Conservation (phyloP, 2,888 invertebrate genomes). For the Acanthacorydalis orientalis region DNA sequence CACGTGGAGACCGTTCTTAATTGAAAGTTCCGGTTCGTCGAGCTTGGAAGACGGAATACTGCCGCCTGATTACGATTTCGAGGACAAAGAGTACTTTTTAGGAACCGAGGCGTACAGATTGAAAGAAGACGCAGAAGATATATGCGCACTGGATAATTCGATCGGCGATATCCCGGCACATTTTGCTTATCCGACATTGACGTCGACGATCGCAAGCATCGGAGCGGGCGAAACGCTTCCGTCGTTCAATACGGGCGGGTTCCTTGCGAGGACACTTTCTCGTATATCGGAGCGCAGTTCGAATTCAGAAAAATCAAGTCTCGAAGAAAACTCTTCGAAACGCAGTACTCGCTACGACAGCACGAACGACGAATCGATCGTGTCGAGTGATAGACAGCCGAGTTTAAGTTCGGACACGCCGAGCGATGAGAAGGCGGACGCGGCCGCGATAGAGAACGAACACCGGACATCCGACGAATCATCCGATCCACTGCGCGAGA, state of each 20-base stretch:
- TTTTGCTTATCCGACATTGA: constrained; percentile 50
- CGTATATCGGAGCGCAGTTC: constrained; percentile 79
- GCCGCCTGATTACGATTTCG: constrained; percentile 50
- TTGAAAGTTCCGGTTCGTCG: constrained; percentile 73
- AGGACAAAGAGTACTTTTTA: constrained; percentile 24
- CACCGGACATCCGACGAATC: background rate
- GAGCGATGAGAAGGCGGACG: constrained; percentile 52
- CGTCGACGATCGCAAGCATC: constrained; percentile 31
- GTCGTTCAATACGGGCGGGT: constrained; percentile 17
- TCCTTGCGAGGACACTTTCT: constrained; percentile 61
- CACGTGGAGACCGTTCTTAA: constrained; percentile 68
- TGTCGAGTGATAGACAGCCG: constrained; percentile 72
- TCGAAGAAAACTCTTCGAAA: constrained; percentile 73
- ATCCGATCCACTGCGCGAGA: background rate
- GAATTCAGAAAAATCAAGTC: constrained; percentile 73
- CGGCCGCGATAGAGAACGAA: constrained; percentile 14
- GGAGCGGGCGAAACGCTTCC: constrained; percentile 31
- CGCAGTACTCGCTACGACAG: constrained; percentile 71
- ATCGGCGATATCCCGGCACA: constrained; percentile 53
- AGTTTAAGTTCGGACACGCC: constrained; percentile 74
- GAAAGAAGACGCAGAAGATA: constrained; percentile 37
- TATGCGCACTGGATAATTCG: constrained; percentile 57
- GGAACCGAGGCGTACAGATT: constrained; percentile 16
- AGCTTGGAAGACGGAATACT: constrained; percentile 73
- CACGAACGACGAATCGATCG: constrained; percentile 66